Base-by-base conservation (phyloP, 1,140 invertebrate genomes). In the Cyclargus thomasi region DNA sequence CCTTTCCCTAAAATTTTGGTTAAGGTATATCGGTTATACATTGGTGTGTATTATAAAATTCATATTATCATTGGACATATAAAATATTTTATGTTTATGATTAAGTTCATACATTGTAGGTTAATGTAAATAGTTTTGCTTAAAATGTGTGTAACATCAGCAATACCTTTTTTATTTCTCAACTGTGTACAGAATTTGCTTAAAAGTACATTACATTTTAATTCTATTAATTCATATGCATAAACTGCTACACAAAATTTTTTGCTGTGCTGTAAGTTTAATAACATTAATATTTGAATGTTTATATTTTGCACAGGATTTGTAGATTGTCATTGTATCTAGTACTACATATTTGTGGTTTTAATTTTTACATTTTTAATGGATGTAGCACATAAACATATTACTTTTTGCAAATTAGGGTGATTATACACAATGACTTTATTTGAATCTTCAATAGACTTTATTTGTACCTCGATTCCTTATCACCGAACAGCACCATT, bases 51-150 rank as follows among this genome's bases (percentile, higher is more conserved):
- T 68, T 65, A n/a, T 77, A 55, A 59, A 66, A 35, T 59, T 59
- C 17, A 29, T 65, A 59, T 65, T 65, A 53, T 66, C 36, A 66
- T 59, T 14, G 11, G 18, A 29, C n/a, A 62, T 66, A 36, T 66
- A 29, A 66, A 72, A 69, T n/a, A 71, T 76, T 77, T 74, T 75
- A 76, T 75, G 67, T 75, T 78, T 75, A 75, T 68, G 69, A 80
- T 76, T 74, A 75, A 67, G 71, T 77, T 83, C 74, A 70, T 76
- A 78, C 76, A 80, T 71, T 78, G 75, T 82, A 81, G 79, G 77
- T 79, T 85, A 81, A 85, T 88, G 86, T 88, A 88, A 85, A 87
- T 87, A 88, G 77, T 78, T 83, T 85, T 85, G 80, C 82, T 82
- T 77, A 76, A 78, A 73, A 75, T 77, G 18, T 29, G 63, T 68